These are phyloP conservation scores for Siderastrea radians DNA, from an alignment of 92 coral and sea anemone species.

Conservation along the genomic window DNA sequence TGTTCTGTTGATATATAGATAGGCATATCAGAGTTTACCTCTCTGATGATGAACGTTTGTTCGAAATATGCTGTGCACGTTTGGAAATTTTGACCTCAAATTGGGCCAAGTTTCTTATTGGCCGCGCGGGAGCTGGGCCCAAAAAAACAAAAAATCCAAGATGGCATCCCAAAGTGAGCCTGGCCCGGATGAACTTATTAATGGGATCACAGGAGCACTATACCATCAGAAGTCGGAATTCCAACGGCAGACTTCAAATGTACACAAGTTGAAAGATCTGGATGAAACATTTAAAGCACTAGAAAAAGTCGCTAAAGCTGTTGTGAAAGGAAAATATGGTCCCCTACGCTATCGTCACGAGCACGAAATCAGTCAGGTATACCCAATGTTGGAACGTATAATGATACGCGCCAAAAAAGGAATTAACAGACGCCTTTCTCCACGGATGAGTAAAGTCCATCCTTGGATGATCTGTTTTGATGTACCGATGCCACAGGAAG, in stretches of 20 bases:
- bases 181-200: conserved; percentile 23
- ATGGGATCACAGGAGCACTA: conserved; percentile 39
- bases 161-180: conserved; percentile 49
- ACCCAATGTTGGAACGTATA: conserved; percentile 45
- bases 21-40: no score
- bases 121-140: conserved; percentile 49
- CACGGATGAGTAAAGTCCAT: conserved; percentile 47
- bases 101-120: conserved; percentile 57
- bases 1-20: no score
- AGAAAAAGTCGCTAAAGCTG: conserved; percentile 40
- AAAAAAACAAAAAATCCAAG: conserved; percentile 7
- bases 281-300: conserved; percentile 54
- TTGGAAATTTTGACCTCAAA: conserved; percentile 59
- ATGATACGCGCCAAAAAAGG: conserved; percentile 34
- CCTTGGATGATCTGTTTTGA: conserved; percentile 44
- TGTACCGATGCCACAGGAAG: conserved; percentile 22
- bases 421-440: conserved; percentile 20
- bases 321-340: conserved; percentile 67
- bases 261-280: conserved; percentile 48
- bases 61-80: no score
- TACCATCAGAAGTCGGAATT: conserved; percentile 53
- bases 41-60: no score
- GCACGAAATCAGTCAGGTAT: conserved; percentile 34
- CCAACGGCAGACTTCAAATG: conserved; percentile 43
- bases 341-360: conserved; percentile 40